phyloP scores from a whole-genome alignment of 2,797 vertebrate species.

The Aulostomus chinensis region DNA sequence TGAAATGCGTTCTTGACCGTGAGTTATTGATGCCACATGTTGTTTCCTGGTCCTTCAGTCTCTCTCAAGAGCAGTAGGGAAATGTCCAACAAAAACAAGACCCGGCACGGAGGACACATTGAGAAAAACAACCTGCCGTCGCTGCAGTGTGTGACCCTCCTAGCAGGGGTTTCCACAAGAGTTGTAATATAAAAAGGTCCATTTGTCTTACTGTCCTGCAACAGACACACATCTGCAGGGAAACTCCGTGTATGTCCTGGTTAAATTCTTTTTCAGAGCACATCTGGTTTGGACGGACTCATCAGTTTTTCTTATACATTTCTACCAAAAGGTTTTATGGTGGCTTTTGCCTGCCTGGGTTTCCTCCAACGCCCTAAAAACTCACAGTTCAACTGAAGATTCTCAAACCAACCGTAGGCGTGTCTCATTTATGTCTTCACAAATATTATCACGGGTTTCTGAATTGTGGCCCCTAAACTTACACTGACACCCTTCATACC shows the following conservation, averaged over 20 bases:
- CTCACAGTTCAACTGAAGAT: no score
- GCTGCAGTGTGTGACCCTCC: neutral
- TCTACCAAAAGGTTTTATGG: neutral
- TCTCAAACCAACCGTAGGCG: no score
- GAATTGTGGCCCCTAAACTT: neutral
- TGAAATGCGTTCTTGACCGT: neutral
- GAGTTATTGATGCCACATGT: neutral
- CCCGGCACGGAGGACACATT: neutral
- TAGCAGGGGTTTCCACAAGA: neutral
- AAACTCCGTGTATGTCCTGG: neutral
- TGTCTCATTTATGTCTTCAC: no score
- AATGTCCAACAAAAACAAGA: neutral
- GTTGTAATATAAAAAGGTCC: neutral
- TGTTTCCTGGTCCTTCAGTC: neutral
- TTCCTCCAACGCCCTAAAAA: no score
- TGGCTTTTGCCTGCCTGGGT: neutral
- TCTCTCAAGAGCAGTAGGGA: neutral
- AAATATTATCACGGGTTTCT: neutral
- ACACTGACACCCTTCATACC: neutral
- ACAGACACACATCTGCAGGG: neutral
- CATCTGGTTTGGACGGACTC: neutral
- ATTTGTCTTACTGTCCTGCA: neutral
- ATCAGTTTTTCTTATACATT: neutral
- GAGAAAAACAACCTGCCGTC: neutral
- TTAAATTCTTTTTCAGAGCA: neutral